Conservation (phyloP, 2,113 vertebrate species). For the Aptenodytes forsteri region DNA sequence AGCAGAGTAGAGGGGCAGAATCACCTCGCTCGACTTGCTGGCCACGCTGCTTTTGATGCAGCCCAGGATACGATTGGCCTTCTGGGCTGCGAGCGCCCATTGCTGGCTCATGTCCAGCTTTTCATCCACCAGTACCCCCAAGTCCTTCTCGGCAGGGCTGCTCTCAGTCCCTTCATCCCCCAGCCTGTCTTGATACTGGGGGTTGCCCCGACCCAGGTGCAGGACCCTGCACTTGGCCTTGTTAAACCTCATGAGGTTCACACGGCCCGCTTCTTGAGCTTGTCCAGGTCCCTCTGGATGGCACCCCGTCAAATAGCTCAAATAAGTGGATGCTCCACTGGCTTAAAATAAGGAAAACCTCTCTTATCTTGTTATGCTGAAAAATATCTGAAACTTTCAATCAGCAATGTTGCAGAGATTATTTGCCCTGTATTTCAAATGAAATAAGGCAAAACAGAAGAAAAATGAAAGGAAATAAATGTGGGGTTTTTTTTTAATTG, state of each 20-base stretch:
- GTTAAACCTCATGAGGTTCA: neutral
- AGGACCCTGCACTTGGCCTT: neutral
- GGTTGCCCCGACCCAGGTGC: neutral
- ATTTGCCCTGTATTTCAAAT: neutral
- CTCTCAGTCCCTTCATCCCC: neutral
- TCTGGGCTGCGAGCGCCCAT: neutral
- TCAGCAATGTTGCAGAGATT: neutral
- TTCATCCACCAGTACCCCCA: neutral
- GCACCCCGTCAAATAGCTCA: neutral
- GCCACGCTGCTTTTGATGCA: neutral
- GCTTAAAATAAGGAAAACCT: neutral
- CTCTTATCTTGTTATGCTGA: neutral
- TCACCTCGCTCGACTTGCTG: neutral
- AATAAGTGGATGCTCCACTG: neutral
- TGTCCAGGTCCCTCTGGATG: neutral
- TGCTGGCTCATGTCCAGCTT: neutral
- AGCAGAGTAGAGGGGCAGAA: neutral
- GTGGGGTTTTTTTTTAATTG: neutral
- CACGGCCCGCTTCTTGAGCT: neutral
- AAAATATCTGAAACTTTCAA: neutral
- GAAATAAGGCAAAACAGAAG: neutral
- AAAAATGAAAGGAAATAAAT: neutral
- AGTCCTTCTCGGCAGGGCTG: neutral
- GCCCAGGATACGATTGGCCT: neutral
- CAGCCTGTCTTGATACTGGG: neutral